Base-by-base conservation (phyloP, 2,113 vertebrate species). In the Eulacestoma nigropectus region DNA sequence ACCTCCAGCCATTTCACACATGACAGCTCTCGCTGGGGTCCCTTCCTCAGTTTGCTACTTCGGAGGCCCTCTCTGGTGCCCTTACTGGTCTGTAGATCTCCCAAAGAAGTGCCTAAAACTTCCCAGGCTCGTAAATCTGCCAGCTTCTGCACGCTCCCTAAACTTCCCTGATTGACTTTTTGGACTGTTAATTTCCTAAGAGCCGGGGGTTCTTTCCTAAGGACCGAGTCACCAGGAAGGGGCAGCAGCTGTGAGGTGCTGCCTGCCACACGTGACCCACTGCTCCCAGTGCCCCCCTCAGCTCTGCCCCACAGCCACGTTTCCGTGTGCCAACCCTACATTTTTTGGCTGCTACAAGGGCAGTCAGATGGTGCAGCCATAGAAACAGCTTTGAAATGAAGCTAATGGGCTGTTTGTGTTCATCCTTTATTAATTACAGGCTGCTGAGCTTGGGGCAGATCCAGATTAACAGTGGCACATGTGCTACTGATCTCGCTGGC, bases 121-220 rank as follows among this genome's bases (percentile, higher is more conserved):
- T 96, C 95, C 82, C 93, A 93, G 79, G 76, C 75, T 93, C 59
- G 0, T 94, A 95, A 96, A 96, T 95, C 92, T 95, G 92, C 79
- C 92, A n/a, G 5, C 4, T 44, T 49, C 52, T 76, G 63, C 92
- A 94, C 2, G 19, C 75, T 96, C 92, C 83, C 82, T 93, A 29
- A 86, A 90, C 88, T 59, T 20, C 35, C 50, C 90, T 92, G 80
- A 93, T 81, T 77, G 86, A 63, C 92, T 93, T 84, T 37, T 41
- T 39, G 82, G 78, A 6, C 64, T 56, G 59, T 74, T 95, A 37
- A 91, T 83, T 93, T 84, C 42, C 42, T 9, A 18, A 53, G 47
- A 70, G 47, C 14, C 3, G 1, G 26, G 23, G 21, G 13, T 79
- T 84, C 59, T 81, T 26, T 59, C 12, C n/a, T 52, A 4, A 53